Percentiles rank a stretch among this genome's conserved stretches.
phyloP scores from a whole-genome alignment of 2,797 vertebrate genomes.

The Lepidocolaptes lacrymiger region DNA sequence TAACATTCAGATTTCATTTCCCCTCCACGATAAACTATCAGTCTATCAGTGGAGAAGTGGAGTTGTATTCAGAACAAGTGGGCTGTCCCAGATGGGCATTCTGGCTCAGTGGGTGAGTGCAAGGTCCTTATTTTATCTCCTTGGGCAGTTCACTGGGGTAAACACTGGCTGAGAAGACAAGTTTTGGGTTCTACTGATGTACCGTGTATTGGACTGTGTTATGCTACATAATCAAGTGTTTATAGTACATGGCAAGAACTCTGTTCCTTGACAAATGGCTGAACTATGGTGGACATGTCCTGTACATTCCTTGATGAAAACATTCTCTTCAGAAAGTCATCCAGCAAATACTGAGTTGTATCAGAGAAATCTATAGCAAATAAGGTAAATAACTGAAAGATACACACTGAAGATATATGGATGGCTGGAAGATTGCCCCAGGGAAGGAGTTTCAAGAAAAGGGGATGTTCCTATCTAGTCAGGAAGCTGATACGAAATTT shows the following conservation, averaged over 20 bases:
- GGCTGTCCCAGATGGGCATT: not conserved
- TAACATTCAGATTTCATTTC: not conserved
- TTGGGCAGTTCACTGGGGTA: not conserved
- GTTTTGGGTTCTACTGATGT: not conserved
- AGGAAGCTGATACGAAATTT: not conserved
- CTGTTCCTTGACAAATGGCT: not conserved
- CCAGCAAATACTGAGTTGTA: not conserved
- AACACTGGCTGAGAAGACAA: not conserved
- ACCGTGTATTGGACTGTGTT: not conserved
- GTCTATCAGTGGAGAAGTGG: not conserved
- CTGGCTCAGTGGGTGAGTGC: rapidly evolving
- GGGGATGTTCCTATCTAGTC: not conserved
- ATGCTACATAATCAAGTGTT: not conserved
- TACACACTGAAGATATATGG: not conserved
- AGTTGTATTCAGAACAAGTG: not conserved
- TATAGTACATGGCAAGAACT: not conserved
- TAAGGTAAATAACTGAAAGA: not conserved
- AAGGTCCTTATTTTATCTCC: not conserved
- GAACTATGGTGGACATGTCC: not conserved
- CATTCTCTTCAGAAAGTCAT: not conserved
- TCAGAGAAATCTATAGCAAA: not conserved
- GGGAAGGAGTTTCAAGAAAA: not conserved
- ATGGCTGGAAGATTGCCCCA: not conserved
- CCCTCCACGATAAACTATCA: not conserved
- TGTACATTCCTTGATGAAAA: not conserved